phyloP scores from a whole-genome alignment of 2,888 invertebrate species.

The Parnassius mnemosyne region DNA sequence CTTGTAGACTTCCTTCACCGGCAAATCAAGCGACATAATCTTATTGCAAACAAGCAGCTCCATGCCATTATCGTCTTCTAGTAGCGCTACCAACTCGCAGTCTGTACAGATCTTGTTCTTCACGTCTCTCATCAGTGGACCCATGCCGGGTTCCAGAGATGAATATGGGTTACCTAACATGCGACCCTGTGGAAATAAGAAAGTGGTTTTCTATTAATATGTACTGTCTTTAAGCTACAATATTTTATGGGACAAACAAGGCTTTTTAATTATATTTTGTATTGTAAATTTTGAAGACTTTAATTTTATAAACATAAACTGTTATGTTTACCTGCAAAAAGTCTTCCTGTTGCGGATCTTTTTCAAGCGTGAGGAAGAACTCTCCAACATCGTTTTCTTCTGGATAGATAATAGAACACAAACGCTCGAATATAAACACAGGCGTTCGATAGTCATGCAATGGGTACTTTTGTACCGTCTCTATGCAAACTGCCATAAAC shows the following conservation, averaged over 20 bases:
- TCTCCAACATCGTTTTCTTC: conserved; percentile 98
- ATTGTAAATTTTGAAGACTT: too few relatives aligned
- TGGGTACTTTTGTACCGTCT: conserved; percentile 95
- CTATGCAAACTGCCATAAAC: conserved; percentile 98
- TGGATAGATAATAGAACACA: conserved; percentile 98
- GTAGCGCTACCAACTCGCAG: conserved; percentile 97
- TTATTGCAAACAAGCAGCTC: conserved; percentile 98
- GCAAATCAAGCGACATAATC: conserved; percentile 97
- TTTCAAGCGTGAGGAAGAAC: conserved; percentile 97
- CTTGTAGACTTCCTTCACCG: conserved; percentile 94
- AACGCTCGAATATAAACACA: conserved; percentile 97
- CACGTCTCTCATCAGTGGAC: conserved; percentile 98
- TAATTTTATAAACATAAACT: neutral
- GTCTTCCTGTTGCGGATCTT: conserved; percentile 99
- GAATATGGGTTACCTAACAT: conserved; percentile 99
- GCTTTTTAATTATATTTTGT: too few relatives aligned
- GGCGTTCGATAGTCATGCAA: conserved; percentile 96
- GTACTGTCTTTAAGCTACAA: too few relatives aligned
- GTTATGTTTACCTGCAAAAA: conserved; percentile 87
- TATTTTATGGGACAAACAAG: too few relatives aligned
- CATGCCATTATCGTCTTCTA: conserved; percentile 99
- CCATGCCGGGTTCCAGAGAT: conserved; percentile 94
- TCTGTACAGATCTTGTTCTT: conserved; percentile 99
- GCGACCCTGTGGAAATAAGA: conserved; percentile 82
- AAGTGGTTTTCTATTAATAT: too few relatives aligned